Base-by-base conservation (phyloP, 2,888 invertebrate species). In the Mesorhabditis sp. region DNA sequence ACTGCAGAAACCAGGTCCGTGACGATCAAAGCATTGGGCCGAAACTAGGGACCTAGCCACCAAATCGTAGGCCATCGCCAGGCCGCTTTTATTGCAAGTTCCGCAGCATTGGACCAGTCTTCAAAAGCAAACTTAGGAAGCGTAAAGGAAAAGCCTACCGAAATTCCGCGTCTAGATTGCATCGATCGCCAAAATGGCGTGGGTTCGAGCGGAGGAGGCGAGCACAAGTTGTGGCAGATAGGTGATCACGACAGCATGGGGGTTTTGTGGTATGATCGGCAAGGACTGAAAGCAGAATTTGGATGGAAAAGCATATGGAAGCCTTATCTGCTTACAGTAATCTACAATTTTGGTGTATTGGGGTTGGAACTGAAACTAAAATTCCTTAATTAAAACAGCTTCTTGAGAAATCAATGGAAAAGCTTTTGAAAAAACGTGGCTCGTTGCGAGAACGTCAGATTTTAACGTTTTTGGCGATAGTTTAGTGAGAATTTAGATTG, bases 11-110 rank as follows among this genome's bases (percentile, higher is more conserved):
- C 70, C 64, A 7, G 73, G 71, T 28, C 80, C 80, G 65, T 81
- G 80, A 63, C 81, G 71, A 61, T 81, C 81, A 68, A 80, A 81
- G 71, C 81, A 81, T 45, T 76, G 76, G 45, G 78, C 79, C 13
- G 74, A 72, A 6, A 81, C 80, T 6, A 81, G 73, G 13, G 80
- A 79, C 15, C 79, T 72, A 43, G 81, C 81, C 43, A 80, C 70
- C 67, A 79, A 73, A 66, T 81, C 81, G 43, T 81, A 81, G 4
- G 81, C 77, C 68, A 80, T 77, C 1, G 77, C 76, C 15, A 73
- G 63, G 6, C 79, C 75, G 62, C 71, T 70, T 42, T 73, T 78
- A 65, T 81, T 80, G 66, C 81, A 81, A 3, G 78, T 73, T 5
- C 76, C 72, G 67, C 81, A 81, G 66, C 81, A 81, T 70, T 81